Evolutionary conservation across 2,888 invertebrate species (phyloP).

Genomic region (Zonitis immaculata): DNA sequence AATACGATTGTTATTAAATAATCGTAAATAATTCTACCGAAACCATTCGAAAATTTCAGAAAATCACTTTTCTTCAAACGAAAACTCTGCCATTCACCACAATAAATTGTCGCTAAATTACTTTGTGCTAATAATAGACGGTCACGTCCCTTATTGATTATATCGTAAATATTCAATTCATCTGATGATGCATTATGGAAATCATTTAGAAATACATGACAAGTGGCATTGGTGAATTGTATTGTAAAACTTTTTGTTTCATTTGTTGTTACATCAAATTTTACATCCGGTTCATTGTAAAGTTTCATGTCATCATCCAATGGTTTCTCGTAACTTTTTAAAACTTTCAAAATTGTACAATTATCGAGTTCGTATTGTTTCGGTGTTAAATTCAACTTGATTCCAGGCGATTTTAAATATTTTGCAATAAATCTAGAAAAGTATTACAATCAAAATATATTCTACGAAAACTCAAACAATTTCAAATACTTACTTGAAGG

Average conservation of each 20-base stretch:
- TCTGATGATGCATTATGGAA: conserved; percentile 4
- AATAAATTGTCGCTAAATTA: conserved; percentile 9
- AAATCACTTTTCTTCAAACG: conserved; percentile 1
- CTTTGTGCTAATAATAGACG: conserved; percentile 12
- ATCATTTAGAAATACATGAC: conserved; percentile 12
- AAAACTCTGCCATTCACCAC: conserved; percentile 14
- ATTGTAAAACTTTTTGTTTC: not conserved
- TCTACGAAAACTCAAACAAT: no score
- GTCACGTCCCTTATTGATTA: conserved; percentile 15
- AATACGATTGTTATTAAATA: conserved; percentile 4
- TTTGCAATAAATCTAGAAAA: conserved; percentile 29
- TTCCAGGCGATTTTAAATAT: conserved; percentile 12
- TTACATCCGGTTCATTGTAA: not conserved
- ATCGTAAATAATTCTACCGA: conserved; percentile 14
- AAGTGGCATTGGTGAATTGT: conserved; percentile 1
- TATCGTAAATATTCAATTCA: conserved; percentile 14
- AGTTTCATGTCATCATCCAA: not conserved
- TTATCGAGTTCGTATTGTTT: conserved; percentile 7
- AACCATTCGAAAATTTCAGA: not conserved
- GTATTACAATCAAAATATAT: no score
- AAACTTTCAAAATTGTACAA: conserved; percentile 2
- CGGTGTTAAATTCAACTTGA: conserved; percentile 1
- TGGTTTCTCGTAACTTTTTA: conserved; percentile 8
- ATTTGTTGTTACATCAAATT: not conserved
- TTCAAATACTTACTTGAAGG: conserved; percentile 37